A percentile compares a stretch with the other conserved stretches of the same genome.
phyloP scores from a whole-genome alignment of 1,140 invertebrate species.

The Apis dorsata region DNA sequence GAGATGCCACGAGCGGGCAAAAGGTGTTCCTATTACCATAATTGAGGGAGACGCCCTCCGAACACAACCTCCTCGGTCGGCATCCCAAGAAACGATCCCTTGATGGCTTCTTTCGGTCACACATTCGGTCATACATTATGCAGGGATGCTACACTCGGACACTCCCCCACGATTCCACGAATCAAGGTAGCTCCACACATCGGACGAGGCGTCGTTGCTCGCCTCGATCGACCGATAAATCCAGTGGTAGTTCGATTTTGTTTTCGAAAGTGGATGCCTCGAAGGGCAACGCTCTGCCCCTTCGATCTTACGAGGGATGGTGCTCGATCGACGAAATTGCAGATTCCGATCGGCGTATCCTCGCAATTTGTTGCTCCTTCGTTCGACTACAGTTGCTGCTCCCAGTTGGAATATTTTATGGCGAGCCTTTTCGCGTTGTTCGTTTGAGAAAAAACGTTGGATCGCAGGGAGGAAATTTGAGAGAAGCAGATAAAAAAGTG shows the following conservation, averaged over 20 bases:
- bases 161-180: slow-evolving; percentile 18
- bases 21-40: slow-evolving; percentile 30
- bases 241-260: slow-evolving; percentile 29
- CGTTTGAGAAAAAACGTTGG: too few species aligned
- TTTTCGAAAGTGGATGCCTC: slow-evolving; percentile 34
- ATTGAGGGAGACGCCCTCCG: slow-evolving; percentile 18
- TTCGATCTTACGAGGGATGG: slow-evolving; percentile 41
- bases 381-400: not conserved
- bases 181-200: not conserved
- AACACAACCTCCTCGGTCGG: not conserved
- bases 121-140: slow-evolving; percentile 33
- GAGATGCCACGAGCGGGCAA: not conserved
- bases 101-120: too few species aligned
- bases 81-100: too few species aligned
- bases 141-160: slow-evolving; percentile 25
- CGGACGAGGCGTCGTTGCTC: not conserved
- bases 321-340: slow-evolving; percentile 52
- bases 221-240: slow-evolving; percentile 35
- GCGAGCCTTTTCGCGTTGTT: not conserved
- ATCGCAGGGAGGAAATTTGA: too few species aligned
- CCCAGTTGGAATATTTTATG: not conserved
- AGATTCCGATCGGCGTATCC: slow-evolving; percentile 25
- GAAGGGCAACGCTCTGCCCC: slow-evolving; percentile 29
- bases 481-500: too few species aligned
- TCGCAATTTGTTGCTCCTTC: slow-evolving; percentile 30